Evolutionary conservation across 2,113 vertebrate genomes (phyloP), one percentile per base, ranked within the genome.

Genomic region (Myiozetetes cayanensis): DNA sequence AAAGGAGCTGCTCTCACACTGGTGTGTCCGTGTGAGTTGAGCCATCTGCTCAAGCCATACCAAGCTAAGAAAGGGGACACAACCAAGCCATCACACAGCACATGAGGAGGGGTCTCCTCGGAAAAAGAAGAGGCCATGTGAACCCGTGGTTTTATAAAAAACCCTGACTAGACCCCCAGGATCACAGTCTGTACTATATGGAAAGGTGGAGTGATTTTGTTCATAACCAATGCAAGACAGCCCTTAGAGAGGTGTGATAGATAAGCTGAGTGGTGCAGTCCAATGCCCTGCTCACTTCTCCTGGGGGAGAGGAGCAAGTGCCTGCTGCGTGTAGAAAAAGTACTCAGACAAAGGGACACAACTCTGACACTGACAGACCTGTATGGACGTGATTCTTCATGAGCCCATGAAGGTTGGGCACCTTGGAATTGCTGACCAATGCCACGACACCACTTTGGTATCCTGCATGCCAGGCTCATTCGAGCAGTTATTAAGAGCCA

Each of bases 241-340:
- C 89, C 88, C 91, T 92, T 50, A 75, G 91, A 91, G 88, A 97
- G 39, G 82, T 14, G 6, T 88, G 96, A 95, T 90, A 70, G 89
- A 96, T 95, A 94, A 95, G 66, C 94, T 94, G 88, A 91, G 89
- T 93, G 59, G 79, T 91, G 86, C 59, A 75, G 67, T 92, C 84
- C 23, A 59, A n/a, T 37, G 24, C 83, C 86, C 56, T 47, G 37
- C 80, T 90, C 47, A 35, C 27, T 92, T 63, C 77, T 71, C 18
- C 73, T 50, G 71, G 55, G 31, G 13, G 22, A 46, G 55, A 83
- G 87, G 46, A 90, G 53, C 46, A 89, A 91, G 81, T 27, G 30
- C 49, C 10, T 55, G 43, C 47, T 62, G 25, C 81, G 37, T 85
- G 89, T 93, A 89, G 87, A 96, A 94, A 89, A 96, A 71, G 62